These are phyloP conservation scores for Ormyrus rosae DNA, from an alignment of 2,888 invertebrate species.

Conservation along the genomic window DNA sequence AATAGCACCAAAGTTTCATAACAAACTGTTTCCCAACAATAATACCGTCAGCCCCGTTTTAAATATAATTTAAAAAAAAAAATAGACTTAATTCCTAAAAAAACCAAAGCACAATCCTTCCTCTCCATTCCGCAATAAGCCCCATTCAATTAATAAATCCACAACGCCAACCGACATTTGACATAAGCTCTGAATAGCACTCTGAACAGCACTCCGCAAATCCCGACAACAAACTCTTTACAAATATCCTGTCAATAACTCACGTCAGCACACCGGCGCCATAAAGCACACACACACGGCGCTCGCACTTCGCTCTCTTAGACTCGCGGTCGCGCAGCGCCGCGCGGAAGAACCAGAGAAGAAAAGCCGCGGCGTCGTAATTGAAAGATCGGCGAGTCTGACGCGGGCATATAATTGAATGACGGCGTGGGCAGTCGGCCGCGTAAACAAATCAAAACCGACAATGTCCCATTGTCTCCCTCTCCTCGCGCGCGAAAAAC, in stretches of 20 bases:
- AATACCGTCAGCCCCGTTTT: no score
- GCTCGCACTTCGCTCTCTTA: not conserved
- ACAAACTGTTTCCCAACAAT: no score
- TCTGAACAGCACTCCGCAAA: no score
- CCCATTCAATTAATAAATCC: no score
- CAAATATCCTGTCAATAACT: not conserved
- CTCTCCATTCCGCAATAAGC: no score
- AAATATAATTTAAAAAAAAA: no score
- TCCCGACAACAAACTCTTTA: not conserved
- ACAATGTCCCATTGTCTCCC: slow-evolving; percentile 18
- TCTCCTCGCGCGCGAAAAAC: not conserved
- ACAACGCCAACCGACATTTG: no score
- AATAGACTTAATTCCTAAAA: no score
- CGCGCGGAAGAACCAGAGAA: not conserved
- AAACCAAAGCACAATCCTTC: no score
- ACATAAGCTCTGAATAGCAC: no score
- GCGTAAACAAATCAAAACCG: slow-evolving; percentile 17
- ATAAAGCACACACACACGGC: not conserved
- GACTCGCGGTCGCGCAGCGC: not conserved
- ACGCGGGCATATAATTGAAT: slow-evolving; percentile 16
- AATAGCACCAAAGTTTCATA: no score
- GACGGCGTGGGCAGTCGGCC: slow-evolving; percentile 15
- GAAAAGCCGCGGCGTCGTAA: not conserved
- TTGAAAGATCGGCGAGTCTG: slow-evolving; percentile 23
- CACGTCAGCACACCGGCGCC: not conserved